Evolutionary conservation across 1,140 invertebrate species (phyloP), one percentile per base, ranked within the genome.

Genomic region (Temnothorax curvispinosus): DNA sequence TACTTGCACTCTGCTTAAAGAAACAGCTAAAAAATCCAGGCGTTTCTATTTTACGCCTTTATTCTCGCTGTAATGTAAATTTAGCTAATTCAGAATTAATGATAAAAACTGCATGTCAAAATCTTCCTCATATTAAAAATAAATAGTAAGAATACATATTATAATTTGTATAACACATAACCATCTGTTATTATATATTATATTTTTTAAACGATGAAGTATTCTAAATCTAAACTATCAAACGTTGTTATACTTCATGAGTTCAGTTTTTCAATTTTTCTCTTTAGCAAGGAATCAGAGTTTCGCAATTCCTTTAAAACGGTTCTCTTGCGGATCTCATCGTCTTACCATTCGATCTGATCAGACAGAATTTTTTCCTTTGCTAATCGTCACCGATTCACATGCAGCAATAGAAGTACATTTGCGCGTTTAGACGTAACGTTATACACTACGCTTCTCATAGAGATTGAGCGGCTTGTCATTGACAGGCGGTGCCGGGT

Each of bases 401-500:
- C 27, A 50, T n/a, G 52, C 52, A 44, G 27, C 21, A 13, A 74
- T 60, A 21, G 15, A 72, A 60, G 41, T 41, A 74, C 80, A 72
- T 69, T 84, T 18, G 54, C 60, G 54, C 80, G 18, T 60, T 82
- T 27, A 74, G 67, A 74, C 27, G 54, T 82, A 58, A 82, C 78
- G 44, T 71, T 84, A 84, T 84, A 84, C 69, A 60, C 7, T 21
- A 15, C 52, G 80, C 58, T 78, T 90, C 54, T 54, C 89, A 47
- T 87, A 60, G 85, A 56, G 85, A 87, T 60, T 84, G 88, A 67
- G 80, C 54, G 85, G 74, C 86, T 87, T 90, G 86, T 77, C 76
- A 87, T 74, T 78, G 88, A 74, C 64, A 76, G 69, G 38, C 82
- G 32, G 32, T 62, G 38, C 81, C 52, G 81, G 72, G 65, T 44